Percentiles rank a stretch among this genome's conserved stretches.
Conservation (phyloP, 2,113 vertebrate species). For the Ifrita kowaldi region DNA sequence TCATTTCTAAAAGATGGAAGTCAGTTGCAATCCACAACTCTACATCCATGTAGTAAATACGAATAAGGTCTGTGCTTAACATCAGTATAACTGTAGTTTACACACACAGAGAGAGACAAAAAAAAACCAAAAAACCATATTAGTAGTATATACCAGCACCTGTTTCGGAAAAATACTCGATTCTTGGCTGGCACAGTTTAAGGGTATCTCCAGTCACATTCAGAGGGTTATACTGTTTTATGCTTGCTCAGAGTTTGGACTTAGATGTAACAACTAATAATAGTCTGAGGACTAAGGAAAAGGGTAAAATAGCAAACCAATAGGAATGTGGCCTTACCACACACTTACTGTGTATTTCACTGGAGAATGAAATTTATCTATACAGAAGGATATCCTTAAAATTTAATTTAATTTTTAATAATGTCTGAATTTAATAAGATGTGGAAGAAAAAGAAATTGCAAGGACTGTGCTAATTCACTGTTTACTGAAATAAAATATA, state of each 20-base stretch:
- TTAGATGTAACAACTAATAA: background rate
- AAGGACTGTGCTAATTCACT: background rate
- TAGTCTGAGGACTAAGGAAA: background rate
- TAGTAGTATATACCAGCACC: background rate
- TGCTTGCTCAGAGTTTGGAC: background rate
- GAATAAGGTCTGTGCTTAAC: background rate
- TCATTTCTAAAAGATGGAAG: background rate
- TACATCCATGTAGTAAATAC: background rate
- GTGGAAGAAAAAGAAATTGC: background rate
- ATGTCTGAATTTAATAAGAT: background rate
- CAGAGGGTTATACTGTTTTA: background rate
- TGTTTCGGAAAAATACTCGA: background rate
- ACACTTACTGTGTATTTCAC: background rate
- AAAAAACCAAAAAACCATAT: too few relatives aligned
- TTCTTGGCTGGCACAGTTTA: background rate
- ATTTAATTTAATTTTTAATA: too few relatives aligned
- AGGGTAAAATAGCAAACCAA: background rate
- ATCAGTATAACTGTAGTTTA: background rate
- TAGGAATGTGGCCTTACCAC: background rate
- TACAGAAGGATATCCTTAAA: background rate
- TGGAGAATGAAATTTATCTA: background rate
- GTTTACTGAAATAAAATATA: background rate
- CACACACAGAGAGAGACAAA: fast-evolving
- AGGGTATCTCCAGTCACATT: background rate
- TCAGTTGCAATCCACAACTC: background rate